phyloP scores from a whole-genome alignment of 2,888 invertebrate genomes.

The Ophion ventricosus region DNA sequence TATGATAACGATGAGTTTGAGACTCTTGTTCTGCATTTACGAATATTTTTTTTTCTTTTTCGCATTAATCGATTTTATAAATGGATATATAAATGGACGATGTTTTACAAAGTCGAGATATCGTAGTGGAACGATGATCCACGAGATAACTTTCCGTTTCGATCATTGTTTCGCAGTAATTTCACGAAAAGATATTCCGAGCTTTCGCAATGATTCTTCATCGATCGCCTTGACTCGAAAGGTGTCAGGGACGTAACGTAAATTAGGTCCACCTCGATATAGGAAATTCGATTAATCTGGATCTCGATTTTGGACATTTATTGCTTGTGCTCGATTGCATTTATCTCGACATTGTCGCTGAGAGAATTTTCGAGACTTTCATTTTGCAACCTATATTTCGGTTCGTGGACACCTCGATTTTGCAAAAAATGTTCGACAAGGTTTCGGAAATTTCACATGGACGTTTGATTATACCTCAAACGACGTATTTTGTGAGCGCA shows the following conservation, averaged over 20 bases:
- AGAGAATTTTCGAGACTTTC: too few relatives aligned
- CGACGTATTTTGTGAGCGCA: too few relatives aligned
- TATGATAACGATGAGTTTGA: background rate
- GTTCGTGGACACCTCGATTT: too few relatives aligned
- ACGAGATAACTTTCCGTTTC: conserved; percentile 34
- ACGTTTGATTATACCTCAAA: too few relatives aligned
- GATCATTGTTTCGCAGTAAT: conserved; percentile 23
- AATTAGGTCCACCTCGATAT: background rate
- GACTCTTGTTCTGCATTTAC: conserved; percentile 29
- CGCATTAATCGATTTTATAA: background rate
- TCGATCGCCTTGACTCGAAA: conserved; percentile 6
- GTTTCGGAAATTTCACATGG: too few relatives aligned
- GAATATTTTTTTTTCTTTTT: conserved; percentile 36
- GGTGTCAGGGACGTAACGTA: conserved; percentile 20
- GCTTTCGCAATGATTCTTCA: conserved; percentile 23
- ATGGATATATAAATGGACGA: conserved; percentile 26
- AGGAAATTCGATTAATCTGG: background rate
- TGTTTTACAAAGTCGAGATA: conserved; percentile 44
- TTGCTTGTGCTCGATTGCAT: background rate
- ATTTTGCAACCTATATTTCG: too few relatives aligned
- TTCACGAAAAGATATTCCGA: conserved; percentile 38
- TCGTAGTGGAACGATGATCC: conserved; percentile 29
- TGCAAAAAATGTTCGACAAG: too few relatives aligned
- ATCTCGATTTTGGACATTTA: conserved; percentile 2
- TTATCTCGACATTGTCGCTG: too few relatives aligned